These are phyloP conservation scores for Callithrix jacchus DNA, from an alignment of 2,113 vertebrate genomes.

Conservation along the genomic window DNA sequence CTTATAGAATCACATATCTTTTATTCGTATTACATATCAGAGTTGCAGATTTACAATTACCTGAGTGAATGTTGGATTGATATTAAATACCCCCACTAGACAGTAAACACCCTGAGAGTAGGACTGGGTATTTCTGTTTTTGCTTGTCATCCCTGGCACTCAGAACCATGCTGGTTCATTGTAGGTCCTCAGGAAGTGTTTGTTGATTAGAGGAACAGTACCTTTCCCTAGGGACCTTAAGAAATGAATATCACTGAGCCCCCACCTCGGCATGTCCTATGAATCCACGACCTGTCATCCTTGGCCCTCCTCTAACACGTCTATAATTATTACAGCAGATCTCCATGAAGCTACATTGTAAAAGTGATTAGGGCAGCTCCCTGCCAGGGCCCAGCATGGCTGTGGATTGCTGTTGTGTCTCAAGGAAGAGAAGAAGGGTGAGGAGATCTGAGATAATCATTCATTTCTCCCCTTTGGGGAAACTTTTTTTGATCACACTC, in stretches of 20 bases:
- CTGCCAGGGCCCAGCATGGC: background rate
- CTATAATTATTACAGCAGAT: background rate
- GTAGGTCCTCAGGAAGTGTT: background rate
- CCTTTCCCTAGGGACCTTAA: background rate
- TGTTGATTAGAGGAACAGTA: too few species aligned
- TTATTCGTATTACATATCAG: background rate
- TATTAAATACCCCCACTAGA: background rate
- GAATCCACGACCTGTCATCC: fast-evolving
- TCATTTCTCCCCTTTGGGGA: constrained; percentile 30
- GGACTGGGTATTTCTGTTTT: background rate
- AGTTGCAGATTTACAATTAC: background rate
- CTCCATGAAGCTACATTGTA: background rate
- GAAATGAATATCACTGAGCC: background rate
- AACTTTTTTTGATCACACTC: background rate
- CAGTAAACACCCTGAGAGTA: background rate
- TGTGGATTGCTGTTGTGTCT: background rate
- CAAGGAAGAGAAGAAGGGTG: background rate
- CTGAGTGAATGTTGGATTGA: too few species aligned
- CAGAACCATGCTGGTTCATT: too few species aligned
- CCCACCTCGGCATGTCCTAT: background rate
- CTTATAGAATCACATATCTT: too few species aligned
- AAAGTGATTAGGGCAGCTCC: background rate
- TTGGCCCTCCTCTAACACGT: background rate
- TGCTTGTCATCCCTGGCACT: fast-evolving
- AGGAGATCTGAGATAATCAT: background rate